Conservation (phyloP, 2,797 vertebrate genomes). For the Hemibagrus guttatus region DNA sequence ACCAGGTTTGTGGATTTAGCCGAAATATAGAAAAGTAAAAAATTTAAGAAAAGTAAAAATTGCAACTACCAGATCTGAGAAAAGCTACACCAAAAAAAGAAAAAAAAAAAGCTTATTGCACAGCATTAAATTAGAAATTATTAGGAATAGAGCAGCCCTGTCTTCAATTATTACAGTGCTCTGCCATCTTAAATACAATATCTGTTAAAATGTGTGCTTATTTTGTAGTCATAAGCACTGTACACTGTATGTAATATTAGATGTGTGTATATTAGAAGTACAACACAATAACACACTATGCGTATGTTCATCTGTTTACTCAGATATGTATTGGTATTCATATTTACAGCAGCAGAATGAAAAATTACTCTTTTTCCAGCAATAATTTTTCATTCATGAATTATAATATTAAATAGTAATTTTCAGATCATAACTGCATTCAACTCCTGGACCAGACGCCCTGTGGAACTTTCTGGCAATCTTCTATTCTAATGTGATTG, state of each 20-base stretch:
- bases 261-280: not conserved
- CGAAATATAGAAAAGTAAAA: not conserved
- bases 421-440: slow-evolving; percentile 6
- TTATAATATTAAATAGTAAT: not conserved
- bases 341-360: slow-evolving; percentile 1
- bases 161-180: not conserved
- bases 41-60: not conserved
- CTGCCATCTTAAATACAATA: not conserved
- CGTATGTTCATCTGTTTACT: not conserved
- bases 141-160: not conserved
- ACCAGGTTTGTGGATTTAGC: not conserved
- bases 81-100: not conserved
- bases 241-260: not conserved
- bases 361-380: not conserved
- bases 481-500: not conserved
- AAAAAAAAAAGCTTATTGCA: not conserved
- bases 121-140: not conserved
- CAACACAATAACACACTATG: not conserved
- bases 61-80: not conserved
- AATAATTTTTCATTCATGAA: not conserved
- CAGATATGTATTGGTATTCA: not conserved
- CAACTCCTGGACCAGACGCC: not conserved
- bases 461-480: not conserved
- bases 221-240: not conserved
- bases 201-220: not conserved